A percentile compares a stretch with the other conserved stretches of the same genome.
These are phyloP conservation scores for Lutjanus argentimaculatus DNA, from an alignment of 2,797 vertebrate species.

Conservation along the genomic window DNA sequence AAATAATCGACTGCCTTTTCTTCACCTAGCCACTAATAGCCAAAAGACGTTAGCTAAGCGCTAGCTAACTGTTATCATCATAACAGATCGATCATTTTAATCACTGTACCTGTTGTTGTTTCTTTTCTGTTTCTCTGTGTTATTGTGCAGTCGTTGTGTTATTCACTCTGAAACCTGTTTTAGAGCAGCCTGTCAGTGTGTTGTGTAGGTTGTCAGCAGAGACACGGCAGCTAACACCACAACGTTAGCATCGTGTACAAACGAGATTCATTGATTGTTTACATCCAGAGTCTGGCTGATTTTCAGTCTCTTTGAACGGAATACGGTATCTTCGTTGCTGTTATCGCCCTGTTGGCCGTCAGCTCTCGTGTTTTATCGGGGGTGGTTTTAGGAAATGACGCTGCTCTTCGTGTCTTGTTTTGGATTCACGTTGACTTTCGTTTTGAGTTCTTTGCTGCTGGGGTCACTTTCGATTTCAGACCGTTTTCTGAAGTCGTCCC, in stretches of 20 bases:
- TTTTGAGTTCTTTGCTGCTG: constrained; percentile 44
- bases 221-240: constrained; percentile 62
- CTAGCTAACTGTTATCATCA: constrained; percentile 72
- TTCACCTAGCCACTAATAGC: constrained; percentile 67
- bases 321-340: rapidly evolving
- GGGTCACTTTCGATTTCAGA: constrained; percentile 54
- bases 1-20: constrained; percentile 57
- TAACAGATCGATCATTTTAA: constrained; percentile 48
- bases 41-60: constrained; percentile 68
- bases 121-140: not conserved
- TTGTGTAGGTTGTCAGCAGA: constrained; percentile 38
- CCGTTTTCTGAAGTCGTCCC: not conserved
- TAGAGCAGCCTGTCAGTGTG: not conserved
- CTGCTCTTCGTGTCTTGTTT: constrained; percentile 7
- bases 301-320: not conserved
- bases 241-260: constrained; percentile 59
- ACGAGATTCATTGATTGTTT: constrained; percentile 62
- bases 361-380: not conserved
- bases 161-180: not conserved
- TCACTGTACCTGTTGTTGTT: not conserved
- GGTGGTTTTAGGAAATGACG: constrained; percentile 4
- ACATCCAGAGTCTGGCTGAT: constrained; percentile 30
- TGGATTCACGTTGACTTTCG: constrained; percentile 60
- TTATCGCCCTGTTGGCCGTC: not conserved
- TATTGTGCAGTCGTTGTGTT: not conserved